Conservation (phyloP, 1,140 invertebrate species). For the Bradynema listronoti region DNA sequence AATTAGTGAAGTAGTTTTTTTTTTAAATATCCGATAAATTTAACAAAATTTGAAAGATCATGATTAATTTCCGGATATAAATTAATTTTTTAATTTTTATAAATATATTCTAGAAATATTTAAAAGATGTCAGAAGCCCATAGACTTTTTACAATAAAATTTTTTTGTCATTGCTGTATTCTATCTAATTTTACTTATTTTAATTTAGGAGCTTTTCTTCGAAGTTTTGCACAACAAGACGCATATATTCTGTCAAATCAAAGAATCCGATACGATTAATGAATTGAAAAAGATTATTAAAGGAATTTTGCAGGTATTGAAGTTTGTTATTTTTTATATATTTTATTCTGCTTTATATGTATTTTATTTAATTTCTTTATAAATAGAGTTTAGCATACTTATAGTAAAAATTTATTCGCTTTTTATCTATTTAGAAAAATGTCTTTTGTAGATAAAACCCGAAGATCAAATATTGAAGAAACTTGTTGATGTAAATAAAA, state of each 20-base stretch:
- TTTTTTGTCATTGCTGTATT: neutral
- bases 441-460: constrained; percentile 10
- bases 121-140: too few relatives aligned
- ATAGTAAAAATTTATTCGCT: too few relatives aligned
- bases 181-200: constrained; percentile 6
- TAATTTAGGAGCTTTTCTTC: constrained; percentile 42
- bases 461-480: constrained; percentile 34
- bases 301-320: constrained; percentile 35
- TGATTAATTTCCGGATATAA: too few relatives aligned
- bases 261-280: constrained; percentile 28
- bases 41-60: too few relatives aligned
- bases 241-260: constrained; percentile 36
- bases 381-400: too few relatives aligned
- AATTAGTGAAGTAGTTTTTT: too few relatives aligned
- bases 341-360: neutral
- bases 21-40: too few relatives aligned
- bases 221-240: constrained; percentile 42
- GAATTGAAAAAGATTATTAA: constrained; percentile 43
- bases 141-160: constrained; percentile 7
- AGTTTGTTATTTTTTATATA: neutral
- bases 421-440: constrained; percentile 8
- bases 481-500: constrained; percentile 16
- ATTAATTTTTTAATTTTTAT: constrained; percentile 7
- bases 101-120: too few relatives aligned
- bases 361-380: too few relatives aligned